Evolutionary conservation across 2,888 invertebrate species (phyloP).

Genomic region (Cheilosia vernalis): DNA sequence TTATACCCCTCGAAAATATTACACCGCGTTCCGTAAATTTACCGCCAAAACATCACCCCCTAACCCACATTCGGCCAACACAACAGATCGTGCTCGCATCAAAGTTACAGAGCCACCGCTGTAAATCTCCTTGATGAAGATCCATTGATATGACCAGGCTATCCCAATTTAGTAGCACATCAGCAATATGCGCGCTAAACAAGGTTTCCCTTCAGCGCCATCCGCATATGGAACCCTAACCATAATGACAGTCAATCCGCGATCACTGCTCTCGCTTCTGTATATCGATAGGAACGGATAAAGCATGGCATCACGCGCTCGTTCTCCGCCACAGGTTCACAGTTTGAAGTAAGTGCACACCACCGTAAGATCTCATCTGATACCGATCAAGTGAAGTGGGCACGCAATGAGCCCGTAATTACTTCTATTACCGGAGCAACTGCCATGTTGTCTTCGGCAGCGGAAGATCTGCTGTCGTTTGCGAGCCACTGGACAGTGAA

Average conservation of each 20-base stretch:
- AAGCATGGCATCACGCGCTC: conserved; percentile 42
- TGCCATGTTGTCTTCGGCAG: conserved; percentile 63
- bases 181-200: conserved; percentile 6
- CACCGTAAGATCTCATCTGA: conserved; percentile 71
- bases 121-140: background rate
- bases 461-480: conserved; percentile 66
- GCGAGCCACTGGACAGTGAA: conserved; percentile 76
- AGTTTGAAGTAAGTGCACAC: conserved; percentile 61
- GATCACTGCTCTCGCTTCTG: conserved; percentile 63
- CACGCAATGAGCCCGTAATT: conserved; percentile 75
- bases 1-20: too few species aligned
- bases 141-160: background rate
- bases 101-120: background rate
- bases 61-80: background rate
- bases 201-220: conserved; percentile 27
- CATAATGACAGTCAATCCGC: conserved; percentile 68
- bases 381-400: conserved; percentile 75
- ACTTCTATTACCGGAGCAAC: conserved; percentile 73
- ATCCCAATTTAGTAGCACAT: conserved; percentile 12
- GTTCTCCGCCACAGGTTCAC: conserved; percentile 54
- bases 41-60: background rate
- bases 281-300: conserved; percentile 63
- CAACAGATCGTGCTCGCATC: background rate
- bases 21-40: background rate
- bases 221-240: conserved; percentile 23